These are phyloP conservation scores for Lithophane ornitopus DNA, from an alignment of 2,888 invertebrate genomes.

Conservation along the genomic window DNA sequence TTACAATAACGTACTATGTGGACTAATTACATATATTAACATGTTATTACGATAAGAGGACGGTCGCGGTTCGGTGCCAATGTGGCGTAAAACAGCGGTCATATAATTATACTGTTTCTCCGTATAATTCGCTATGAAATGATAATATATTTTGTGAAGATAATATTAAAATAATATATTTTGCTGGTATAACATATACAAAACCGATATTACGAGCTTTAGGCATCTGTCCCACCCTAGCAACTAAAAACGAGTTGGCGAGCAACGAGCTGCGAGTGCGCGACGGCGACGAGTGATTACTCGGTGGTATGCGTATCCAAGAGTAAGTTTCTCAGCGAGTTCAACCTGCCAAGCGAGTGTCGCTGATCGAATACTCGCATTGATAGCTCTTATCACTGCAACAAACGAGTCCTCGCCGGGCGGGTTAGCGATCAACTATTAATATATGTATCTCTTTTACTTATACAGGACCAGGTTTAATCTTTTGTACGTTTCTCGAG, in stretches of 20 bases:
- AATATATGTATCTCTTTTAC: no score
- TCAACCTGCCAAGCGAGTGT: neutral
- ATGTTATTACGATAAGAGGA: conserved; percentile 60
- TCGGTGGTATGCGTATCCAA: neutral
- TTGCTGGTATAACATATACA: neutral
- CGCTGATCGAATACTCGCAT: neutral
- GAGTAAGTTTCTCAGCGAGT: neutral
- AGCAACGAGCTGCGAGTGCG: neutral
- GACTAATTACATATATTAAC: conserved; percentile 64
- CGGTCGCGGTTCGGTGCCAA: conserved; percentile 35
- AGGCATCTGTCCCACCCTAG: neutral
- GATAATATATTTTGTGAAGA: no score
- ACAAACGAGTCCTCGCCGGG: neutral
- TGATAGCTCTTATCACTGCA: neutral
- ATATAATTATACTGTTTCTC: conserved; percentile 15
- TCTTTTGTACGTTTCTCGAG: neutral
- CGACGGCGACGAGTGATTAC: neutral
- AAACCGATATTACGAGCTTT: neutral
- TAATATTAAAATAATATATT: no score
- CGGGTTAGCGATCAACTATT: neutral
- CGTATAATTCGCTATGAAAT: neutral
- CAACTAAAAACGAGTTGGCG: neutral
- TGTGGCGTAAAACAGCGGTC: conserved; percentile 3
- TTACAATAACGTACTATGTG: conserved; percentile 32
- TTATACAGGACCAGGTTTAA: no score